Conservation (phyloP, 2,888 invertebrate genomes). For the Nephrocerus scutellatus region DNA sequence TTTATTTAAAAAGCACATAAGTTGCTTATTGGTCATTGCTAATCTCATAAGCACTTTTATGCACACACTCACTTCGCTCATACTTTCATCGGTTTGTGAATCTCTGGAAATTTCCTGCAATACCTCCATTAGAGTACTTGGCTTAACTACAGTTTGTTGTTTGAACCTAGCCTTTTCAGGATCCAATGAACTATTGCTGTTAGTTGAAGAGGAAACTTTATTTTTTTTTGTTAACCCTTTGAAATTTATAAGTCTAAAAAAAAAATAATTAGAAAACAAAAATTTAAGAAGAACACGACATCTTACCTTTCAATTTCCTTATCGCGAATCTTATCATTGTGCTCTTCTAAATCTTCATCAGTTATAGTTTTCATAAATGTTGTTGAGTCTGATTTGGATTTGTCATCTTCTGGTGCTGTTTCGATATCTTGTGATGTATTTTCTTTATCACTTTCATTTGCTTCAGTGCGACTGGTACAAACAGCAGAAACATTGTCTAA, state of each 20-base stretch:
- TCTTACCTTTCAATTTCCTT: constrained; percentile 40
- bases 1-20: not conserved
- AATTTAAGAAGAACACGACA: not conserved
- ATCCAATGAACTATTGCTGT: constrained; percentile 17
- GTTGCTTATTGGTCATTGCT: constrained; percentile 1
- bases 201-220: constrained; percentile 8
- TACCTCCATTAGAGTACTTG: constrained; percentile 19
- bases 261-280: constrained; percentile 2
- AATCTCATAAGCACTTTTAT: constrained; percentile 5
- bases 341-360: constrained; percentile 20
- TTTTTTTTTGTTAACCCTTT: constrained; percentile 30
- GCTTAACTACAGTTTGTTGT: too few relatives aligned
- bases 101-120: constrained; percentile 19
- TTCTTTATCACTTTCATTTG: constrained; percentile 31
- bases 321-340: constrained; percentile 32
- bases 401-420: constrained; percentile 1
- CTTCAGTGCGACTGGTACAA: too few relatives aligned
- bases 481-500: too few relatives aligned
- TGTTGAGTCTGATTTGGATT: constrained; percentile 2
- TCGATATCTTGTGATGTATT: constrained; percentile 15
- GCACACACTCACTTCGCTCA: constrained; percentile 37
- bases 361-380: constrained; percentile 16
- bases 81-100: constrained; percentile 29
- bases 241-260: constrained; percentile 35
- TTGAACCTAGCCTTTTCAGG: too few relatives aligned